A percentile compares a stretch with the other conserved stretches of the same genome.
phyloP scores from a whole-genome alignment of 1,140 invertebrate species.

The Drosophila equinoxialis region DNA sequence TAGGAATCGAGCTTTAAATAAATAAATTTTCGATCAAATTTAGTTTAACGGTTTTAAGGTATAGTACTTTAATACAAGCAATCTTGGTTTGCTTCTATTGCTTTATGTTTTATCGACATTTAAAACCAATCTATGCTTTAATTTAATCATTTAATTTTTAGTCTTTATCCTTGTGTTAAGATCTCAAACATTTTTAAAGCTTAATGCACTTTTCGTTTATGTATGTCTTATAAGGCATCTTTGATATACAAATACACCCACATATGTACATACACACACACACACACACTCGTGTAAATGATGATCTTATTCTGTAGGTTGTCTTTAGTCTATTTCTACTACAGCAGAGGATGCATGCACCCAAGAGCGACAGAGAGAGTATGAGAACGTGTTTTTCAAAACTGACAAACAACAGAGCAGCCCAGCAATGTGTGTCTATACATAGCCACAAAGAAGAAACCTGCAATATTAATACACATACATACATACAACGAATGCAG shows the following conservation, averaged over 20 bases:
- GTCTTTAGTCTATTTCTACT: slow-evolving; percentile 16
- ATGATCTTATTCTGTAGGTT: slow-evolving; percentile 31
- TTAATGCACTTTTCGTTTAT: not conserved
- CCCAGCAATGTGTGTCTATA: slow-evolving; percentile 27
- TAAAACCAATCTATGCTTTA: too few relatives aligned
- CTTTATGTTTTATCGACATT: too few relatives aligned
- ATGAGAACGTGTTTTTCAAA: slow-evolving; percentile 63
- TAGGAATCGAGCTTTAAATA: too few relatives aligned
- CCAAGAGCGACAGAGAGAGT: not conserved
- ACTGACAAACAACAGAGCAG: slow-evolving; percentile 48
- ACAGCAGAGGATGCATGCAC: not conserved
- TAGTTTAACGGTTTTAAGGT: too few relatives aligned
- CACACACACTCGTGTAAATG: not conserved
- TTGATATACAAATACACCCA: not conserved
- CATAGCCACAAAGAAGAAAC: slow-evolving; percentile 51
- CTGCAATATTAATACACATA: slow-evolving; percentile 58
- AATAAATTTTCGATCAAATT: too few relatives aligned
- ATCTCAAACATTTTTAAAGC: not conserved
- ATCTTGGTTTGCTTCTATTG: too few relatives aligned
- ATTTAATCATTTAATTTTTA: too few relatives aligned
- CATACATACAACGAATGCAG: not conserved
- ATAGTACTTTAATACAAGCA: too few relatives aligned
- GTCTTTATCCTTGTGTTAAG: not conserved
- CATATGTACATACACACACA: not conserved
- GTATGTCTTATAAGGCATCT: not conserved